Percentiles rank a stretch among this genome's conserved stretches.
These are phyloP conservation scores for Petrocephalus schoutedeni DNA, from an alignment of 2,797 vertebrate genomes.

Conservation along the genomic window DNA sequence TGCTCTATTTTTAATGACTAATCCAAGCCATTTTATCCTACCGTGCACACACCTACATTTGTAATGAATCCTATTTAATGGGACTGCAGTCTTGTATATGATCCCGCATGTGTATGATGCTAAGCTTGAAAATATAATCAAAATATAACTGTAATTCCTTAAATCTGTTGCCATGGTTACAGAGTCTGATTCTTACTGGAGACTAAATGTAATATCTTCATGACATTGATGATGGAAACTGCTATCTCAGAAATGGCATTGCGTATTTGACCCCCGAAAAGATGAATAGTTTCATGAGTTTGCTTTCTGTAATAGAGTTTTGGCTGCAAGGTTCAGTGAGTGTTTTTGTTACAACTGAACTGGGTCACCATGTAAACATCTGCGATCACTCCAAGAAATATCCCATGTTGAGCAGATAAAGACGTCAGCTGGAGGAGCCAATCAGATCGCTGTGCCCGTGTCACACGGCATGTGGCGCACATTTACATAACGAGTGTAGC, in stretches of 20 bases:
- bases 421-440: background rate
- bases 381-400: background rate
- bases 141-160: background rate
- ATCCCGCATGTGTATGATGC: background rate
- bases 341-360: background rate
- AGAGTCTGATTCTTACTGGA: background rate
- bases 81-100: background rate
- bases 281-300: background rate
- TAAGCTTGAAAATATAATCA: background rate
- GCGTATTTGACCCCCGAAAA: background rate
- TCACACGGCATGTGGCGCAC: background rate
- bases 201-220: background rate
- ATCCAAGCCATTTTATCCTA: background rate
- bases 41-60: background rate
- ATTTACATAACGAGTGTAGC: background rate
- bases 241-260: background rate
- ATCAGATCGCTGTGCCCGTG: background rate
- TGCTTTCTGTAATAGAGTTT: background rate
- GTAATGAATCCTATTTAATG: background rate
- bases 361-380: background rate
- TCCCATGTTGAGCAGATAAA: background rate
- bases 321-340: background rate
- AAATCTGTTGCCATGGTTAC: background rate
- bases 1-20: background rate
- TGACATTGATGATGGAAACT: background rate